phyloP scores from a whole-genome alignment of 2,797 vertebrate genomes.

The Phyllotis vaccarum region DNA sequence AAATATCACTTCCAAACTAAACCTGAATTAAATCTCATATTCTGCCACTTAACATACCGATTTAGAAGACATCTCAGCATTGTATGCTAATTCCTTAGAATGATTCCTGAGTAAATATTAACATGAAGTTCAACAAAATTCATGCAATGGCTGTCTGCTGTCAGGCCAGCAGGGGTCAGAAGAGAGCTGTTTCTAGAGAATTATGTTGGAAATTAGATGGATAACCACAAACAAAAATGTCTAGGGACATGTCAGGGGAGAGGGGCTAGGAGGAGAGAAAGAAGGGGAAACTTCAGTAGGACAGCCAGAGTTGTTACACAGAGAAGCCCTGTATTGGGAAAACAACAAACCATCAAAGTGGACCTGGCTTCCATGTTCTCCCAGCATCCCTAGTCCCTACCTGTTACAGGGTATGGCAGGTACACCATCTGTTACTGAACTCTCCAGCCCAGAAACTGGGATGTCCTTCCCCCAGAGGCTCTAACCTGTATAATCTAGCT shows the following conservation, averaged over 20 bases:
- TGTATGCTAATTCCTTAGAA: neutral
- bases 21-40: slow-evolving; percentile 10
- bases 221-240: slow-evolving; percentile 15
- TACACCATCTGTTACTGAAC: neutral
- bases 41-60: slow-evolving; percentile 11
- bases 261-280: neutral
- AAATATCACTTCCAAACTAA: slow-evolving; percentile 36
- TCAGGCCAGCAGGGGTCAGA: slow-evolving; percentile 84
- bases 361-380: neutral
- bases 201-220: neutral
- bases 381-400: neutral
- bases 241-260: no score
- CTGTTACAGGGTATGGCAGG: neutral
- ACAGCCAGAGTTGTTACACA: neutral
- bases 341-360: neutral
- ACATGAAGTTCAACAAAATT: neutral
- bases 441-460: neutral
- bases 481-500: neutral
- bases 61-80: slow-evolving; percentile 12
- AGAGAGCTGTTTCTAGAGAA: slow-evolving; percentile 79
- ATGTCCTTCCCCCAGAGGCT: neutral
- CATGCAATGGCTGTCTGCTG: neutral
- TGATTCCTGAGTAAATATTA: neutral
- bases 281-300: neutral
- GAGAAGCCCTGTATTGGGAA: neutral